phyloP scores from a whole-genome alignment of 2,888 invertebrate species.

The Eristalinus aeneus region DNA sequence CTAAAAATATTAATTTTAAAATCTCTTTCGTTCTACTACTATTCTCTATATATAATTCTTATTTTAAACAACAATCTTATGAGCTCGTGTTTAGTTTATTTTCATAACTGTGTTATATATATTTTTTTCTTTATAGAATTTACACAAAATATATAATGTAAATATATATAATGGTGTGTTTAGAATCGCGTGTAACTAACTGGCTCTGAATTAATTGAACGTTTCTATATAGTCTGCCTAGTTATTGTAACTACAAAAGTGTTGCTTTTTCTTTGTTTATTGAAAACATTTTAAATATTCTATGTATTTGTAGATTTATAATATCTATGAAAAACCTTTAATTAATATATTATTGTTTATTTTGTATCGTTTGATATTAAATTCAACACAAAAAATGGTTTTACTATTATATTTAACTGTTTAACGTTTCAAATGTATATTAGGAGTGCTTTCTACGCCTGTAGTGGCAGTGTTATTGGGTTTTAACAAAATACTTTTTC shows the following conservation, averaged over 20 bases:
- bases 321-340: conserved; percentile 45
- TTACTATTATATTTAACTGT: conserved; percentile 43
- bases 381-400: conserved; percentile 28
- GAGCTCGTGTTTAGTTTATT: conserved; percentile 25
- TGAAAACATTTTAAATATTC: conserved; percentile 33
- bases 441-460: conserved; percentile 65
- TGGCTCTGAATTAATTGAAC: conserved; percentile 31
- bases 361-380: conserved; percentile 20
- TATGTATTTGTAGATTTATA: conserved; percentile 28
- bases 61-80: conserved; percentile 50
- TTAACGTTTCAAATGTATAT: conserved; percentile 44
- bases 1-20: conserved; percentile 66
- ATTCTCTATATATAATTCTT: conserved; percentile 2
- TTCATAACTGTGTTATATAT: conserved; percentile 36
- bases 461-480: conserved; percentile 64
- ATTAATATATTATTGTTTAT: conserved; percentile 46
- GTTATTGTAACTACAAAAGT: conserved; percentile 43
- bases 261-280: conserved; percentile 30
- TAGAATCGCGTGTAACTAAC: conserved; percentile 37
- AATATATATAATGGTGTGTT: conserved; percentile 23
- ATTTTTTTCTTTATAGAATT: conserved; percentile 29
- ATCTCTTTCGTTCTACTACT: conserved; percentile 49
- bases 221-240: conserved; percentile 24
- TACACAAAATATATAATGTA: conserved; percentile 45
- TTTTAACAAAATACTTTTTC: conserved; percentile 50